These are phyloP conservation scores for Scaptodrosophila latifasciaeformis DNA, from an alignment of 2,888 invertebrate species.

Conservation along the genomic window DNA sequence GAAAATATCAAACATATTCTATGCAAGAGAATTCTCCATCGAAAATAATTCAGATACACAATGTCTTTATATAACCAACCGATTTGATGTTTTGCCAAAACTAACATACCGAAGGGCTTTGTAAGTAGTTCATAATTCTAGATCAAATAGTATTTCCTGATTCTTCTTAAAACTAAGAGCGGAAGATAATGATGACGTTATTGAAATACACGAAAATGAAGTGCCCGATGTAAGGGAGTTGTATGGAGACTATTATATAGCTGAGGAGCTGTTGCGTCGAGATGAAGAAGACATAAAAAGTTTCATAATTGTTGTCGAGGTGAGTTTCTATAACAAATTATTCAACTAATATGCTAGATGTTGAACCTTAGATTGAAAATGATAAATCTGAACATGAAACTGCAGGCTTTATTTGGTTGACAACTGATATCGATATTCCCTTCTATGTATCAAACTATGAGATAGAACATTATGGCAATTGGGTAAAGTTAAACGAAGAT, in stretches of 20 bases:
- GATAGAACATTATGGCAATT: constrained; percentile 56
- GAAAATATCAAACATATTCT: constrained; percentile 32
- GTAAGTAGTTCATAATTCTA: constrained; percentile 39
- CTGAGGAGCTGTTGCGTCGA: constrained; percentile 78
- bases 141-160: background rate
- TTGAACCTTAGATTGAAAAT: constrained; percentile 19
- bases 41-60: constrained; percentile 41
- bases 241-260: constrained; percentile 82
- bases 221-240: constrained; percentile 76
- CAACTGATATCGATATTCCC: constrained; percentile 48
- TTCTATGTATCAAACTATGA: constrained; percentile 56
- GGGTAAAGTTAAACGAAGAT: constrained; percentile 36
- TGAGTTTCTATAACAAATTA: too few species aligned
- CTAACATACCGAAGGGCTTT: constrained; percentile 62
- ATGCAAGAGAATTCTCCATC: constrained; percentile 50
- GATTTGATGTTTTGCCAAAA: constrained; percentile 35
- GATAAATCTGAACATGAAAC: constrained; percentile 26
- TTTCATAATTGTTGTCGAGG: constrained; percentile 80
- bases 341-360: too few species aligned
- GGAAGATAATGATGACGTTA: constrained; percentile 85
- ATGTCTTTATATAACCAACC: constrained; percentile 43
- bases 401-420: constrained; percentile 68
- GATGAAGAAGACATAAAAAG: constrained; percentile 19
- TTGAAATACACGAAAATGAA: constrained; percentile 78
- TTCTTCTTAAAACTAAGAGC: constrained; percentile 78